Evolutionary conservation across 2,113 vertebrate genomes (phyloP), one percentile per base, ranked within the genome.

Genomic region (Pleuronectes platessa): DNA sequence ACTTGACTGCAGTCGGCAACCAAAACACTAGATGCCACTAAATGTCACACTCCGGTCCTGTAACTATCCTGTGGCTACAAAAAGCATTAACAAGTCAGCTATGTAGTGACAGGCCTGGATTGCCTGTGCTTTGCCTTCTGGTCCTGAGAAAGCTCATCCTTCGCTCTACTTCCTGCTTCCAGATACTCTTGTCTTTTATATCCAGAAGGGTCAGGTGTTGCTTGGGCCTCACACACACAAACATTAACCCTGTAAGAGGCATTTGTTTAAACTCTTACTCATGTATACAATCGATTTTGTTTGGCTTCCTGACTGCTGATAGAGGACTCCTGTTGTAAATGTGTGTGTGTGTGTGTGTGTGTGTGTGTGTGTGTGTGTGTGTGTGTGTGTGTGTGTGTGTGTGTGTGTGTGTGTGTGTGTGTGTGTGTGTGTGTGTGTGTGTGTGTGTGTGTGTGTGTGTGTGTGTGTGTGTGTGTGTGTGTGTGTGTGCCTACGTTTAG

Each of bases 161-260:
- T 27, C 40, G 55, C 23, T 76, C 18, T 54, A 35, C 23, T 40
- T 76, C 68, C 59, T 76, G n/a, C 76, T 63, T 47, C 55, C 66
- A 68, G 23, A 65, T 74, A 64, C 55, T 67, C 26, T 83, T 42
- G 53, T 59, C 68, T 79, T 76, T 71, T 65, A 55, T 72, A 49
- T 26, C 24, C 64, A 51, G 24, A 42, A 55, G 49, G 5, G 20
- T 59, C 71, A 68, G 65, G 56, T 68, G 63, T 18, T 66, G 11
- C 49, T 67, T 54, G 3, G 20, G 24, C 49, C 35, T 71, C 24
- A 67, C 47, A 70, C 51, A 35, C 10, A 58, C 11, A 73, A 61
- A 78, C 24, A 67, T 68, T 37, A 49, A 76, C 56, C 37, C 27
- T 53, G 18, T 59, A 58, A 51, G 61, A 54, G 37, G 40, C 11